Evolutionary conservation across 35 echinoderm and acorn worm species (phyloP).

Genomic region (Ophioderma brevispina): DNA sequence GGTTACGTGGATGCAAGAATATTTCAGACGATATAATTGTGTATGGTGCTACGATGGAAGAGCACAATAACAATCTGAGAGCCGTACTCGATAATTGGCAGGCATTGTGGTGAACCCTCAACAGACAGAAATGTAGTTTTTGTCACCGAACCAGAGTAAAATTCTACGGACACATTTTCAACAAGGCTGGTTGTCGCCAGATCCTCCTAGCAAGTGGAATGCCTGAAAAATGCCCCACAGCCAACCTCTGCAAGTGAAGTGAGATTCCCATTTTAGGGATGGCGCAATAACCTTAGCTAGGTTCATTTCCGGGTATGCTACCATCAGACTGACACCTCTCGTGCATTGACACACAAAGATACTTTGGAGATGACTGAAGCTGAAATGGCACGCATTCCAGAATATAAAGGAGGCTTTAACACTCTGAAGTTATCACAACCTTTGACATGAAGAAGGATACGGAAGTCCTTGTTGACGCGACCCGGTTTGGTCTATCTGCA

Average conservation of each 20-base stretch:
- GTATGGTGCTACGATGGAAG: constrained; percentile 26
- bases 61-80: constrained; percentile 62
- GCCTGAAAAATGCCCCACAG: constrained; percentile 15
- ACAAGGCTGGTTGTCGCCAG: constrained; percentile 18
- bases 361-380: not conserved
- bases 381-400: constrained; percentile 9
- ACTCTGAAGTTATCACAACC: constrained; percentile 38
- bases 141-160: constrained; percentile 30
- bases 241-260: constrained; percentile 30
- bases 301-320: constrained; percentile 56
- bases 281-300: constrained; percentile 29
- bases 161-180: constrained; percentile 73
- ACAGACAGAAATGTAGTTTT: constrained; percentile 47
- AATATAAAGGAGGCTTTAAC: constrained; percentile 45
- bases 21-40: constrained; percentile 88
- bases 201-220: constrained; percentile 27
- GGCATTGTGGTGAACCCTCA: constrained; percentile 34
- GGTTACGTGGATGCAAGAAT: constrained; percentile 49
- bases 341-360: constrained; percentile 55
- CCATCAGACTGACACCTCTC: constrained; percentile 7
- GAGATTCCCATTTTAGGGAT: constrained; percentile 41
- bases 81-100: constrained; percentile 52
- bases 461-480: constrained; percentile 39
- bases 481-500: constrained; percentile 17
- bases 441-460: constrained; percentile 42